phyloP scores from a whole-genome alignment of 2,888 invertebrate genomes.

The Macropis europaea region DNA sequence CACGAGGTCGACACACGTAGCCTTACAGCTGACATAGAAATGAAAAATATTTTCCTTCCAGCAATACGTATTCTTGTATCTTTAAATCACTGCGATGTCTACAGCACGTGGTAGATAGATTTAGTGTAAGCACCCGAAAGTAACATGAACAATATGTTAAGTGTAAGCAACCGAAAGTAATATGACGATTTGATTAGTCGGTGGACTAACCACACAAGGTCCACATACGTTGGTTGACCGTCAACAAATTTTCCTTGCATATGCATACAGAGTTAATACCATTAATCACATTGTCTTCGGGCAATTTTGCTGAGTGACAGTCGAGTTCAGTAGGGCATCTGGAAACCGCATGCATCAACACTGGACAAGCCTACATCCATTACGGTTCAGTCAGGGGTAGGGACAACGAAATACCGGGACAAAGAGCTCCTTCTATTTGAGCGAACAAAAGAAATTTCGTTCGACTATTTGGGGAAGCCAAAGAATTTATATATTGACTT shows the following conservation, averaged over 20 bases:
- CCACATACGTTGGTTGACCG: not conserved
- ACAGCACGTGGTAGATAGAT: too few species aligned
- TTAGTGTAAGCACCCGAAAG: too few species aligned
- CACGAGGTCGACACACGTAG: too few species aligned
- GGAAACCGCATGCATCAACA: constrained; percentile 13
- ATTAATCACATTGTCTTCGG: constrained; percentile 25
- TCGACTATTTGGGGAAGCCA: too few species aligned
- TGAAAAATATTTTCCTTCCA: too few species aligned
- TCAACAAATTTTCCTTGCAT: not conserved
- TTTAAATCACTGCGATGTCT: too few species aligned
- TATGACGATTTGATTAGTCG: not conserved
- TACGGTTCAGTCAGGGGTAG: not conserved
- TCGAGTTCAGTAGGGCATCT: not conserved
- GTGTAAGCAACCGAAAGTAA: not conserved
- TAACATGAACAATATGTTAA: too few species aligned
- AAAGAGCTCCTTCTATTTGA: not conserved
- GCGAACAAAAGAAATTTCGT: too few species aligned
- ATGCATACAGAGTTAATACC: constrained; percentile 1
- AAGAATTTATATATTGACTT: too few species aligned
- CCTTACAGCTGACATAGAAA: too few species aligned
- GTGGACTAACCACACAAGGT: not conserved
- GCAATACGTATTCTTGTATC: too few species aligned
- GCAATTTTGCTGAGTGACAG: constrained; percentile 10
- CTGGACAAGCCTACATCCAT: not conserved
- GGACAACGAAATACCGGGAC: not conserved